Percentiles rank a stretch among this genome's conserved stretches.
Conservation (phyloP, 2,888 invertebrate species). For the Drosophila subquinaria region DNA sequence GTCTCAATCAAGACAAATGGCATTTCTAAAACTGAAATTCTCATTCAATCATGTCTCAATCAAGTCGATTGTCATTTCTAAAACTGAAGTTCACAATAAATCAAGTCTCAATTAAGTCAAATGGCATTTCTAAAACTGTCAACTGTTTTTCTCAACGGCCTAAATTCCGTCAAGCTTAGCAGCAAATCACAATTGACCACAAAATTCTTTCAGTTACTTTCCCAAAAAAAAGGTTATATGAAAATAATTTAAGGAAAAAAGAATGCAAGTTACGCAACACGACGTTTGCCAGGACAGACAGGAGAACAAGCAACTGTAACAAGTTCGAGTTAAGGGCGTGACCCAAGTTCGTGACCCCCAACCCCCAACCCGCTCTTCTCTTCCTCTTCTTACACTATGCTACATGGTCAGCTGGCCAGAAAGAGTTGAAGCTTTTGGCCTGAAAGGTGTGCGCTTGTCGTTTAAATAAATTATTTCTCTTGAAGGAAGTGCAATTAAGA, state of each 20-base stretch:
- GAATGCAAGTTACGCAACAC: conserved; percentile 54
- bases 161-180: background rate
- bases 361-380: too few species aligned
- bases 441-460: conserved; percentile 82
- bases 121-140: background rate
- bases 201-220: conserved; percentile 48
- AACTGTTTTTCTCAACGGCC: background rate
- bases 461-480: conserved; percentile 85
- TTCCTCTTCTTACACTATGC: background rate
- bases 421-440: background rate
- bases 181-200: conserved; percentile 18
- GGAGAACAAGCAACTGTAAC: conserved; percentile 37
- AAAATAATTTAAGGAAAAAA: background rate
- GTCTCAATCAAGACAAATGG: background rate
- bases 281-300: conserved; percentile 54
- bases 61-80: too few species aligned
- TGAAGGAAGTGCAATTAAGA: conserved; percentile 85
- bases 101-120: background rate
- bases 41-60: too few species aligned
- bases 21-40: too few species aligned
- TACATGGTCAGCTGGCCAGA: conserved; percentile 1
- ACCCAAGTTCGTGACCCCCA: conserved; percentile 16
- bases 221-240: conserved; percentile 6
- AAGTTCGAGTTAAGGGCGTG: conserved; percentile 35
- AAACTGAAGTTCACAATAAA: too few species aligned